Conservation (phyloP, 2,113 vertebrate genomes). For the Chlorodrepanis virens region DNA sequence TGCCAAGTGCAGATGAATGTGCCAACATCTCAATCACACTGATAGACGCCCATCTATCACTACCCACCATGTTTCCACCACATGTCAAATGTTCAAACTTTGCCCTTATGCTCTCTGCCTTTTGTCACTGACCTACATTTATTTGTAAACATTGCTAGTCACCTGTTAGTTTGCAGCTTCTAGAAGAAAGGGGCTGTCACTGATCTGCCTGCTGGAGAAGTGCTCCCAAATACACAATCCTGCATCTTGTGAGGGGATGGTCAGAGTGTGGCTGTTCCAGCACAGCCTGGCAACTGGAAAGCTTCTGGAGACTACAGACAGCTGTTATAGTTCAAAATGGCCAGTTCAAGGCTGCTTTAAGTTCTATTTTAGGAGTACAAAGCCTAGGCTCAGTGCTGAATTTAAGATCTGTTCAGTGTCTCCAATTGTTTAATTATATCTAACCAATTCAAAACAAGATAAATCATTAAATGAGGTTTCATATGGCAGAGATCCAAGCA, state of each 20-base stretch:
- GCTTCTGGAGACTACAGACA: not conserved
- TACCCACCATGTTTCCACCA: not conserved
- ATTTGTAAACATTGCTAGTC: not conserved
- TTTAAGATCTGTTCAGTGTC: not conserved
- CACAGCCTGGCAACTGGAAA: not conserved
- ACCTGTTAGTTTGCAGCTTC: not conserved
- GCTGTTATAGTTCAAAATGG: not conserved
- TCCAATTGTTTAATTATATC: not conserved
- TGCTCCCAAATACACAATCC: not conserved
- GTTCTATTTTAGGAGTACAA: not conserved
- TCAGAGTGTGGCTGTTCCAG: not conserved
- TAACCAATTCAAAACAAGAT: not conserved
- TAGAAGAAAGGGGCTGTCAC: not conserved
- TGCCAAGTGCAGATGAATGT: not conserved
- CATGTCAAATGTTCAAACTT: not conserved
- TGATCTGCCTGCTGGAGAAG: not conserved
- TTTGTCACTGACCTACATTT: not conserved
- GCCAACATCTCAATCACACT: not conserved
- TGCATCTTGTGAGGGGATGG: rapidly evolving
- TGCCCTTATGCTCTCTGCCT: not conserved
- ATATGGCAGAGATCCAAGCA: not conserved
- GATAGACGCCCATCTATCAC: not conserved
- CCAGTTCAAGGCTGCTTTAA: not conserved
- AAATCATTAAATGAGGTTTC: not conserved
- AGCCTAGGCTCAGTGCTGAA: not conserved